Percentiles rank a stretch among this genome's conserved stretches.
Evolutionary conservation across 2,888 invertebrate species (phyloP).

Genomic region (Stenodera caucasica): DNA sequence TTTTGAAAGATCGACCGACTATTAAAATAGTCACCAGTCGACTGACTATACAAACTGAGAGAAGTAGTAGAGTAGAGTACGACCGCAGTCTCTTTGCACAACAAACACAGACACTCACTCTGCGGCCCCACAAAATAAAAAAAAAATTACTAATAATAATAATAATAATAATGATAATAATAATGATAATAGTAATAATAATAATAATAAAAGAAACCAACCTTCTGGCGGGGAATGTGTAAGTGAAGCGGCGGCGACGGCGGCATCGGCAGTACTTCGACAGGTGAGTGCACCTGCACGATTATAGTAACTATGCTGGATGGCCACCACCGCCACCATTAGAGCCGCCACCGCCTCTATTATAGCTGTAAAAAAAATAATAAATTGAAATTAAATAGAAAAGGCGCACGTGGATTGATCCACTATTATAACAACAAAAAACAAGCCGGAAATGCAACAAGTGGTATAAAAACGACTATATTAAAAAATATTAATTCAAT

Average conservation of each 20-base stretch:
- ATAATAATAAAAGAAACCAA: slow-evolving; percentile 23
- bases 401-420: not conserved
- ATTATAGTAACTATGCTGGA: slow-evolving; percentile 3
- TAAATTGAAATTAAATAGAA: no score
- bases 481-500: no score
- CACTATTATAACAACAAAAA: not conserved
- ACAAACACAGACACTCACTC: slow-evolving; percentile 8
- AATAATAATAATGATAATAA: no score
- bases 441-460: slow-evolving; percentile 10
- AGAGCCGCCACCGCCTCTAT: no score
- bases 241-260: slow-evolving; percentile 32
- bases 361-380: no score
- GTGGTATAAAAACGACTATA: not conserved
- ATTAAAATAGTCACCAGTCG: slow-evolving; percentile 32
- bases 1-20: slow-evolving; percentile 19
- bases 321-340: slow-evolving; percentile 14
- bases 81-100: slow-evolving; percentile 28
- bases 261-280: slow-evolving; percentile 28
- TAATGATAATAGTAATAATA: no score
- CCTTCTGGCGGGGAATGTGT: slow-evolving; percentile 41
- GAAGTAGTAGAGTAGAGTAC: slow-evolving; percentile 10
- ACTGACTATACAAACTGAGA: slow-evolving; percentile 23
- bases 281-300: slow-evolving; percentile 40
- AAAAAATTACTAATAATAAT: not conserved
- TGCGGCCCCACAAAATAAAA: slow-evolving; percentile 23